phyloP scores from a whole-genome alignment of 2,113 vertebrate genomes.

The Meriones unguiculatus region DNA sequence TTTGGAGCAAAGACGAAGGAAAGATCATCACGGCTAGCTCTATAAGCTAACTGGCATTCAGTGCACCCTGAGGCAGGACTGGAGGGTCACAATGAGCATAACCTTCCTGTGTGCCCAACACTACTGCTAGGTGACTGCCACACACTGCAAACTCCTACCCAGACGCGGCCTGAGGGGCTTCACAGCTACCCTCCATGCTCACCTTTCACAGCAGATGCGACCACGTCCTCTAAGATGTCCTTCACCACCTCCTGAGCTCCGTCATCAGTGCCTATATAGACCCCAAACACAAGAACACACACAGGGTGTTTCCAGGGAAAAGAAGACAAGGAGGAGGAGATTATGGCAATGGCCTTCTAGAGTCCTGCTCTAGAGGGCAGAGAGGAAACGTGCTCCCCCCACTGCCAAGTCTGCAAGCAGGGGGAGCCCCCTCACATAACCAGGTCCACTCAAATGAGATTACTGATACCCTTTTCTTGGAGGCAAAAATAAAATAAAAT shows the following conservation, averaged over 20 bases:
- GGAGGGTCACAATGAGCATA: background rate
- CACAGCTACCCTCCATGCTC: constrained; percentile 15
- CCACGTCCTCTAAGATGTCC: constrained; percentile 89
- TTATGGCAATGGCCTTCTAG: background rate
- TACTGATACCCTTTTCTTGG: background rate
- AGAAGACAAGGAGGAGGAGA: constrained; percentile 14
- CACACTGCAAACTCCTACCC: background rate
- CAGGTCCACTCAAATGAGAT: background rate
- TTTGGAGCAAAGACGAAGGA: background rate
- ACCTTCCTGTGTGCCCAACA: background rate
- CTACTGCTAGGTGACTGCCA: background rate
- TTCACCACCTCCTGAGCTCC: constrained; percentile 87
- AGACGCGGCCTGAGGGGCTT: background rate
- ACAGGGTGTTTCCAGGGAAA: constrained; percentile 52
- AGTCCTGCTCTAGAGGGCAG: background rate
- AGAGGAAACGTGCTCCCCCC: background rate
- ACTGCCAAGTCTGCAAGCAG: background rate
- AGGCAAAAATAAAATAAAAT: background rate
- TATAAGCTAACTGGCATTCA: background rate
- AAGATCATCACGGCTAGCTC: background rate
- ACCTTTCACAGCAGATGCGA: constrained; percentile 88
- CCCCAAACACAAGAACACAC: constrained; percentile 16
- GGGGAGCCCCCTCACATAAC: background rate
- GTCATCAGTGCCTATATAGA: constrained; percentile 79
- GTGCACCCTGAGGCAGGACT: background rate